Conservation (phyloP, 2,797 vertebrate species). For the Propithecus perrieri region DNA sequence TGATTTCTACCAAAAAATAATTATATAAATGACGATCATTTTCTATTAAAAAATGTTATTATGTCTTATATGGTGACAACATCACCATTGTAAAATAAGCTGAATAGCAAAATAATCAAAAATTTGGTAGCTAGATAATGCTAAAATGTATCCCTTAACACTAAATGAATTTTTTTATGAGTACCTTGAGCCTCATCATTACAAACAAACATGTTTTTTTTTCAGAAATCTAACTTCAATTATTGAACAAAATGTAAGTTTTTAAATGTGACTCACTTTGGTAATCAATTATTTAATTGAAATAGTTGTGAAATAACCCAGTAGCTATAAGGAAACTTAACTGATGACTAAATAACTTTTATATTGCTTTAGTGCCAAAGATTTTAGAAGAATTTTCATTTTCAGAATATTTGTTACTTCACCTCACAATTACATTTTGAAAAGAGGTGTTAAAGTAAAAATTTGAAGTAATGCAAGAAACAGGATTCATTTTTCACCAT, state of each 20-base stretch:
- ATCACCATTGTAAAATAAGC: neutral
- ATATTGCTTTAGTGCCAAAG: neutral
- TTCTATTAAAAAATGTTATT: neutral
- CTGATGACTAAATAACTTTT: neutral
- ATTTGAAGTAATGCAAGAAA: neutral
- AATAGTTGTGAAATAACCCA: neutral
- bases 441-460: neutral
- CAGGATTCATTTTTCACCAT: neutral
- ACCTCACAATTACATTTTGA: neutral
- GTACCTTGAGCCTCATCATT: neutral
- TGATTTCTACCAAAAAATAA: neutral
- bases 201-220: neutral
- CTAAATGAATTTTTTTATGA: neutral
- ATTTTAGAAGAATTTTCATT: neutral
- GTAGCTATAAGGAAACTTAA: neutral
- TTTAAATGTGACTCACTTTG: neutral
- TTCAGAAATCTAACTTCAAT: neutral
- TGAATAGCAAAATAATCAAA: neutral
- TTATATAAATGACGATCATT: neutral
- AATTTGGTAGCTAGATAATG: neutral
- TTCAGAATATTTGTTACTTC: neutral
- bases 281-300: neutral
- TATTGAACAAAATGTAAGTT: neutral
- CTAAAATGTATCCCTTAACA: neutral
- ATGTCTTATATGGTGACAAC: neutral